A percentile compares a stretch with the other conserved stretches of the same genome.
phyloP scores from a whole-genome alignment of 1,140 invertebrate species.

The Bombus sibiricus region DNA sequence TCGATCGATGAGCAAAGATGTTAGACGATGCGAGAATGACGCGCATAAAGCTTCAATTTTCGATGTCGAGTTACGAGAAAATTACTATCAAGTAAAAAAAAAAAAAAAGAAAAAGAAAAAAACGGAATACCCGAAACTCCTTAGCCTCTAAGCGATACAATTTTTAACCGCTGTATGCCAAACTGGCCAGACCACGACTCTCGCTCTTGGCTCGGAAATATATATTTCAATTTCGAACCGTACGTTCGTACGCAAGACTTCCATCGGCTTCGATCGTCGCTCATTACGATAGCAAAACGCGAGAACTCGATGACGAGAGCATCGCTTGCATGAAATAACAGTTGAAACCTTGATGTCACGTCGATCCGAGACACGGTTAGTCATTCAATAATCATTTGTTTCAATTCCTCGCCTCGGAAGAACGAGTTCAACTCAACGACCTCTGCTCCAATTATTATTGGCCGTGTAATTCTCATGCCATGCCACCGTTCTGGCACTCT shows the following conservation, averaged over 20 bases:
- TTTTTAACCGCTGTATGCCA: neutral
- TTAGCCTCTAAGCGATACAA: neutral
- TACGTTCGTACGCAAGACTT: neutral
- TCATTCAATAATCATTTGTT: slow-evolving; percentile 26
- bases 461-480: neutral
- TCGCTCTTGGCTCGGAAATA: neutral
- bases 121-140: neutral
- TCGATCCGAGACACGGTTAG: neutral
- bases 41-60: too few relatives aligned
- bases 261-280: neutral
- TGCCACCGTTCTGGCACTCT: neutral
- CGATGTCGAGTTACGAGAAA: neutral
- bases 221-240: neutral
- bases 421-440: slow-evolving; percentile 3
- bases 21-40: too few relatives aligned
- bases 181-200: neutral
- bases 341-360: neutral
- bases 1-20: neutral
- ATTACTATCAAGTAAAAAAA: neutral
- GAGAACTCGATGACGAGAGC: neutral
- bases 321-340: neutral
- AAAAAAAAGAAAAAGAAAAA: too few relatives aligned
- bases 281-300: neutral
- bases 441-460: slow-evolving; percentile 35
- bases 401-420: slow-evolving; percentile 19